Evolutionary conservation across 2,888 invertebrate genomes (phyloP), one percentile per base, ranked within the genome.

Genomic region (Leptinotarsa peninsularis): DNA sequence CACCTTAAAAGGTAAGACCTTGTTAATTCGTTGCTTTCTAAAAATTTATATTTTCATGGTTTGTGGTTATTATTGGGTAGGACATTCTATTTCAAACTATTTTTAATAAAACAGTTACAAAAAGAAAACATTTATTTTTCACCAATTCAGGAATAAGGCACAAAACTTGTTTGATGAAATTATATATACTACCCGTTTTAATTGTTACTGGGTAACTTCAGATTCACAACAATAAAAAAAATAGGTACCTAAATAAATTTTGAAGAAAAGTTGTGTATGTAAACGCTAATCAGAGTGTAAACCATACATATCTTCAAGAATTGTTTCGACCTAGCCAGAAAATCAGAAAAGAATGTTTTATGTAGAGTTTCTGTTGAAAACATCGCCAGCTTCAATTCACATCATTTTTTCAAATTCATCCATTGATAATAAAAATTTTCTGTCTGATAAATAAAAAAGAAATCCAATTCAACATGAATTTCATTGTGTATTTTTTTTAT

Each of bases 81-180:
- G 43, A 10, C 3, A 14, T 15, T 15, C 3, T 15, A 27, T 33
- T 33, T 4, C 7, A 63, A 17, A n/a, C 33, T 5, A 18, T 23
- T 58, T 23, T 21, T 7, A 43, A 63, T 33, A 14, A 63, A 27
- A 63, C n/a, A 33, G 5, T 63, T 43, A 17, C 5, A 58, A 23
- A 69, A 66, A 71, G 49, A 68, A 23, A 50, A 43, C 17, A 49
- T 23, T 69, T 49, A 67, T 76, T 79, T 77, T 76, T 78, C 74
- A 76, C 73, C 76, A 79, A 78, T 78, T 78, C 74, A 73, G 76
- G 80, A 80, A 81, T 84, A 86, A 85, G 85, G 86, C 86, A 86
- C 85, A 84, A 84, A 84, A 83, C 81, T 82, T 68, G 21, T 77
- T 79, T 66, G 66, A 78, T 77, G 77, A 79, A 79, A 80, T 43